Evolutionary conservation across 2,113 vertebrate species (phyloP).

Genomic region (Callaeas wilsoni): DNA sequence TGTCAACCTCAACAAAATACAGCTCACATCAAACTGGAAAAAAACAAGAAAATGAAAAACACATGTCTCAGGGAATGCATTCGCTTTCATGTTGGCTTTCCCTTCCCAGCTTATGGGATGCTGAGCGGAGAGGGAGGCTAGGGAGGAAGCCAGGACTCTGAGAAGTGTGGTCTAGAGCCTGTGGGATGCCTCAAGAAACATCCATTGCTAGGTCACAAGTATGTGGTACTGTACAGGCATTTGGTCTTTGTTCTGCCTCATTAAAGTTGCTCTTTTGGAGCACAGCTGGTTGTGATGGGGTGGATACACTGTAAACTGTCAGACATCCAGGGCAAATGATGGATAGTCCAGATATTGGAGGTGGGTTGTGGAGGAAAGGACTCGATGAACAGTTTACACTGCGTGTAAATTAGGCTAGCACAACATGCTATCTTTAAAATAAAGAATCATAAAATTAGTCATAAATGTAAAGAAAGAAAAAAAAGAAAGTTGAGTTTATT

Average conservation of each 20-base stretch:
- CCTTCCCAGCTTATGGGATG: not conserved
- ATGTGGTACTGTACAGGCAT: fast-evolving
- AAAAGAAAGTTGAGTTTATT: not conserved
- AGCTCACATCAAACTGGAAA: not conserved
- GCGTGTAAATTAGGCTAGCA: not conserved
- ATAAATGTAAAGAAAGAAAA: not conserved
- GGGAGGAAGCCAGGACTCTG: not conserved
- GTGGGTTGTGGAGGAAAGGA: not conserved
- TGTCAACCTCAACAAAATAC: not conserved
- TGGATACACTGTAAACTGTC: not conserved
- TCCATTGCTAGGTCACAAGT: not conserved
- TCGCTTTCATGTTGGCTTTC: not conserved
- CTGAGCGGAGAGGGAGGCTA: not conserved
- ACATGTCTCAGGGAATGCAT: not conserved
- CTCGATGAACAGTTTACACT: not conserved
- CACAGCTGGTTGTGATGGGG: fast-evolving
- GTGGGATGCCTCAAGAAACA: not conserved
- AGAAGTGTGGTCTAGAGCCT: not conserved
- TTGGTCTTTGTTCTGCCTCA: not conserved
- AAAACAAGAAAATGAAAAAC: not conserved
- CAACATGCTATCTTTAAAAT: not conserved
- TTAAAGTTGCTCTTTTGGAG: not conserved
- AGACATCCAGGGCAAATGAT: not conserved
- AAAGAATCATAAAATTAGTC: not conserved
- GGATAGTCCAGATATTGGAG: not conserved